Conservation (phyloP, 2,888 invertebrate genomes). For the Penaeus monodon region DNA sequence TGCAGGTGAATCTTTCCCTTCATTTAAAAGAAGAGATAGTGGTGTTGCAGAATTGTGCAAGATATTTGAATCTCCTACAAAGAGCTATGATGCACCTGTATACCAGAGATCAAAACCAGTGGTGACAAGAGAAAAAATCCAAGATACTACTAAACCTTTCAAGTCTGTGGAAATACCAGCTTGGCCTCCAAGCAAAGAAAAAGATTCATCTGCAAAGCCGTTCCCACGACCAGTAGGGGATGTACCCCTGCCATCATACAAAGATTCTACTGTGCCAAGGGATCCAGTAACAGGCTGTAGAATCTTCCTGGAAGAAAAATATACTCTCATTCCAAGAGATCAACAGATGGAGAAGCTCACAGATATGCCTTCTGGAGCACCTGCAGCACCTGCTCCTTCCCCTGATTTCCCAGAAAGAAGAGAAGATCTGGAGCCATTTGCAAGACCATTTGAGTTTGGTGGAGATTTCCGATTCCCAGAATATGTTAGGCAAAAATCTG, state of each 20-base stretch:
- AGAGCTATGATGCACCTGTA: constrained; percentile 14
- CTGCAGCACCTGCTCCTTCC: constrained; percentile 31
- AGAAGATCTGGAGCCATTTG: constrained; percentile 16
- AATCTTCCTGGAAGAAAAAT: constrained; percentile 1
- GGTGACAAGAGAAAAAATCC: constrained; percentile 8
- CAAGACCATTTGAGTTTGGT: constrained; percentile 40
- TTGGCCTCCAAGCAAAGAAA: constrained; percentile 10
- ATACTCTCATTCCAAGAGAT: constrained; percentile 29
- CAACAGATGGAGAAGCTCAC: not conserved
- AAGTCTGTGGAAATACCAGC: constrained; percentile 30
- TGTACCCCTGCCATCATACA: too few species aligned
- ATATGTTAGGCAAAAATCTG: too few species aligned
- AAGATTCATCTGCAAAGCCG: not conserved
- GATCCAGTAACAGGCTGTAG: too few species aligned
- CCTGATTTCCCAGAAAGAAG: constrained; percentile 32
- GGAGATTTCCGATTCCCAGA: not conserved
- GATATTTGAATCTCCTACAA: constrained; percentile 11
- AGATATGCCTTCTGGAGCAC: constrained; percentile 11
- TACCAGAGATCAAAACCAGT: constrained; percentile 9
- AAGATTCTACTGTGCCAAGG: too few species aligned
- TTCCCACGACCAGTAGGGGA: constrained; percentile 19
- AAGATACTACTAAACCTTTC: not conserved
- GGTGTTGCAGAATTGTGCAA: constrained; percentile 31
- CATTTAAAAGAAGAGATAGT: constrained; percentile 19
- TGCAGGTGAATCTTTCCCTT: constrained; percentile 27